phyloP scores from a whole-genome alignment of 2,888 invertebrate genomes.

The Sacculina carcini region DNA sequence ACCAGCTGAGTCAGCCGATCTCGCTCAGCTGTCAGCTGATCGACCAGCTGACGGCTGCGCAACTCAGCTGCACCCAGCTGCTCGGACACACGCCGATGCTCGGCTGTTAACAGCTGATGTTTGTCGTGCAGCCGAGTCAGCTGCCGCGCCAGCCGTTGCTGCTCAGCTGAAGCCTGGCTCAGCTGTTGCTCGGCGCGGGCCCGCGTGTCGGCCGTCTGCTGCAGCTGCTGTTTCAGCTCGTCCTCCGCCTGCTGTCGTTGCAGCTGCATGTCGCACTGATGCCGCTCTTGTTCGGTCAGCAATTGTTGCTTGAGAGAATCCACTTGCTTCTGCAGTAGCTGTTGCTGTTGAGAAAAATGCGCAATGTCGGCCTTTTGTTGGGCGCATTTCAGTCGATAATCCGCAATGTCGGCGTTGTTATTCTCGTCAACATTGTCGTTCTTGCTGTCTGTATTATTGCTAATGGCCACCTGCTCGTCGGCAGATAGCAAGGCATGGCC shows the following conservation, averaged over 20 bases:
- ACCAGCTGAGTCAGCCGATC: slow-evolving; percentile 2
- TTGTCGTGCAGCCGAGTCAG: not conserved
- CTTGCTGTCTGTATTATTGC: too few species aligned
- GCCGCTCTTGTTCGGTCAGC: too few species aligned
- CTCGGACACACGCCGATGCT: not conserved
- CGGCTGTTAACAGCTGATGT: not conserved
- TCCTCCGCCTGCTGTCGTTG: not conserved
- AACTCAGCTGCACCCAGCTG: too few species aligned
- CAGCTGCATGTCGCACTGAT: not conserved
- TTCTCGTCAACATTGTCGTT: too few species aligned
- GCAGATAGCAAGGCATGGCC: too few species aligned
- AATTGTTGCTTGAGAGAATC: too few species aligned
- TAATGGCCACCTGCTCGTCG: too few species aligned
- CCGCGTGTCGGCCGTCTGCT: not conserved
- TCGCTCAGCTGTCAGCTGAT: slow-evolving; percentile 8
- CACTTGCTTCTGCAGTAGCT: not conserved
- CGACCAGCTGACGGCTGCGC: too few species aligned
- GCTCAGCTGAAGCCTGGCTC: not conserved
- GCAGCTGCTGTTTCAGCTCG: not conserved
- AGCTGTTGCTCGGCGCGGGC: not conserved
- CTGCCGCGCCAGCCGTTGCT: not conserved
- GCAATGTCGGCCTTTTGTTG: not conserved
- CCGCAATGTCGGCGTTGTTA: too few species aligned
- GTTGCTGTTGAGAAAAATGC: not conserved
- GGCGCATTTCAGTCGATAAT: not conserved